phyloP scores from a whole-genome alignment of 2,888 invertebrate species.

The Microchrysa polita region DNA sequence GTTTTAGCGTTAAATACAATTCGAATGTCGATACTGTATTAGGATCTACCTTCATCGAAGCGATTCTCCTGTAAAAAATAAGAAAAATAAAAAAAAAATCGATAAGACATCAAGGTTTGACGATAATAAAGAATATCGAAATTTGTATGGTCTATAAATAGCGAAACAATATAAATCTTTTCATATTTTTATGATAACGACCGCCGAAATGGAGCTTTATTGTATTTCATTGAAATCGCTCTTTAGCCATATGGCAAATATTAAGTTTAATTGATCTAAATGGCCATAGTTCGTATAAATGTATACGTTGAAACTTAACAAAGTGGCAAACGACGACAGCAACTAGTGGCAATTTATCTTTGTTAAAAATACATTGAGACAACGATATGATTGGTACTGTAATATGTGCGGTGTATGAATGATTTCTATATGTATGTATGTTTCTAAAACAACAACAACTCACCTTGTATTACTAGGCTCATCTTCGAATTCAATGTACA shows the following conservation, averaged over 20 bases:
- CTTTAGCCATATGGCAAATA: not conserved
- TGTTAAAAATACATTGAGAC: not conserved
- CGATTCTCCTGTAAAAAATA: conserved; percentile 69
- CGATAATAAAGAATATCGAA: too few species aligned
- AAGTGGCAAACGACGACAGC: too few species aligned
- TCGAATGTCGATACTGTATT: conserved; percentile 91
- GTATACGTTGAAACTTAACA: not conserved
- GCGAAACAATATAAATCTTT: not conserved
- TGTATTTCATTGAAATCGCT: not conserved
- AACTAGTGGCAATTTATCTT: conserved; percentile 5
- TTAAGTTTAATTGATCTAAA: conserved; percentile 35
- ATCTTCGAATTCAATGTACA: conserved; percentile 84
- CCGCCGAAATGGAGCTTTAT: not conserved
- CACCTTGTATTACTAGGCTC: conserved; percentile 69
- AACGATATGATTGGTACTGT: not conserved
- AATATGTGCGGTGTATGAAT: too few species aligned
- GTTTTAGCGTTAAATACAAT: conserved; percentile 86
- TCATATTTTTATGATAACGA: not conserved
- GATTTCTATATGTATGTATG: too few species aligned
- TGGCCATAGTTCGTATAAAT: not conserved
- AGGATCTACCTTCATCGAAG: conserved; percentile 86
- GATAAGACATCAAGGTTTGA: too few species aligned
- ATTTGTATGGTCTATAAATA: conserved; percentile 3
- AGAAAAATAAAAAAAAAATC: not conserved
- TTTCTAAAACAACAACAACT: conserved; percentile 47